A percentile compares a stretch with the other conserved stretches of the same genome.
phyloP scores from a whole-genome alignment of 2,113 vertebrate species.

The Corythoichthys intestinalis region DNA sequence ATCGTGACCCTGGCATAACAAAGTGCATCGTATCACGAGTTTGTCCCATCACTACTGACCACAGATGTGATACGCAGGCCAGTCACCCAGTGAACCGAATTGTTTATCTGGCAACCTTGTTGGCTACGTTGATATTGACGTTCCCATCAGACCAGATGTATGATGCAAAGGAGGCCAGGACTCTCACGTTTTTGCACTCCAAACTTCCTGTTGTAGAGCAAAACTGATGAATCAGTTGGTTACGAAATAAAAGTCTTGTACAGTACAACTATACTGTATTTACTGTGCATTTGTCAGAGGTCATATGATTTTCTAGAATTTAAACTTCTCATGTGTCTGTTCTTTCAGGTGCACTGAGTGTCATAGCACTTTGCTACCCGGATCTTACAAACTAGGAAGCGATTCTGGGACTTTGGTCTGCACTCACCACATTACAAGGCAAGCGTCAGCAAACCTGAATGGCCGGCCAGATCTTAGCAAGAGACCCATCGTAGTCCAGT shows the following conservation, averaged over 20 bases:
- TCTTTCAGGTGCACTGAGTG: constrained; percentile 86
- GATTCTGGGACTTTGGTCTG: constrained; percentile 84
- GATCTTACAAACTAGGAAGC: constrained; percentile 80
- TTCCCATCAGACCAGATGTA: background rate
- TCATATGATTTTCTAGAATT: background rate
- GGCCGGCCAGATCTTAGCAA: constrained; percentile 56
- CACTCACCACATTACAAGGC: constrained; percentile 73
- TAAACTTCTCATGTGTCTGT: background rate
- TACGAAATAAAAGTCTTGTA: background rate
- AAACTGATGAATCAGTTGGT: background rate
- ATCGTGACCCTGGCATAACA: too few relatives aligned
- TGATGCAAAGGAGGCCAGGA: background rate
- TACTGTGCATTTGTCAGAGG: background rate
- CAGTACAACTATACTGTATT: background rate
- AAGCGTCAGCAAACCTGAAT: constrained; percentile 54
- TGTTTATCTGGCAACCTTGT: too few relatives aligned
- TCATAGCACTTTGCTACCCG: constrained; percentile 86
- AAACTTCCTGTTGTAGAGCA: background rate
- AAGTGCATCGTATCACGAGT: too few relatives aligned
- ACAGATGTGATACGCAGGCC: too few relatives aligned
- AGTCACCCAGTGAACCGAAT: too few relatives aligned
- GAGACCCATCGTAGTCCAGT: constrained; percentile 26
- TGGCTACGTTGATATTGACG: too few relatives aligned
- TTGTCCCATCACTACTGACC: too few relatives aligned
- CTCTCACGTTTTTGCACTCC: background rate